These are phyloP conservation scores for Denticeps clupeoides DNA, from an alignment of 2,797 vertebrate genomes.

Conservation along the genomic window DNA sequence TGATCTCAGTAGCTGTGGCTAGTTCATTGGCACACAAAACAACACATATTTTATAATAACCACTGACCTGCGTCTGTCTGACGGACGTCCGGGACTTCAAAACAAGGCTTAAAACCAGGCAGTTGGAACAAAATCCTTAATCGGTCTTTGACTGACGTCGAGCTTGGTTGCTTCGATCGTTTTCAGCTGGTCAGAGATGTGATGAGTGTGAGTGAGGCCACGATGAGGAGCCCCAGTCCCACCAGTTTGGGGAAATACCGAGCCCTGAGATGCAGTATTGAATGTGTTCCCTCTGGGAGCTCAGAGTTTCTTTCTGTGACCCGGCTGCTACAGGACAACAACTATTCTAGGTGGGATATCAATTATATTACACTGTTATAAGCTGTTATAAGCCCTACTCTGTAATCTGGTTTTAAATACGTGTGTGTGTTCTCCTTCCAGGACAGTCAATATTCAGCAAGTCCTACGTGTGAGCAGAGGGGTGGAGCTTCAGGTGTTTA, in stretches of 20 bases:
- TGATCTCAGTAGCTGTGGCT: too few relatives aligned
- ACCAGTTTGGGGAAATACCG: conserved; percentile 68
- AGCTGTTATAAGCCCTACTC: too few relatives aligned
- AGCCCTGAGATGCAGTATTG: conserved; percentile 69
- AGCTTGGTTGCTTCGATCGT: too few relatives aligned
- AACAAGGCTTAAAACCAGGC: too few relatives aligned
- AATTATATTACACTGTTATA: too few relatives aligned
- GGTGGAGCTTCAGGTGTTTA: conserved; percentile 62
- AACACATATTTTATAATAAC: too few relatives aligned
- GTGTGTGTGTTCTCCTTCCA: conserved; percentile 25
- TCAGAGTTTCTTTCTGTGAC: conserved; percentile 53
- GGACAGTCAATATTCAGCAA: conserved; percentile 52
- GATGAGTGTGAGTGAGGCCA: conserved; percentile 65
- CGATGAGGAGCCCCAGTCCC: conserved; percentile 42
- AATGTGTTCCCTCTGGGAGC: conserved; percentile 45
- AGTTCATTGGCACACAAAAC: too few relatives aligned
- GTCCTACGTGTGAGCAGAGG: conserved; percentile 59
- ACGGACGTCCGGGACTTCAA: too few relatives aligned
- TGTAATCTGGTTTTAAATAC: too few relatives aligned
- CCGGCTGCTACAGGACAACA: conserved; percentile 53
- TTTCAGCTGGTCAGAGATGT: conserved; percentile 70
- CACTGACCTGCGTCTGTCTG: too few relatives aligned
- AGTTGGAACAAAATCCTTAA: too few relatives aligned
- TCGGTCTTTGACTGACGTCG: too few relatives aligned
- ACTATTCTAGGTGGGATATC: background rate